A percentile compares a stretch with the other conserved stretches of the same genome.
Evolutionary conservation across 2,888 invertebrate genomes (phyloP).

Genomic region (Allygus modestus): DNA sequence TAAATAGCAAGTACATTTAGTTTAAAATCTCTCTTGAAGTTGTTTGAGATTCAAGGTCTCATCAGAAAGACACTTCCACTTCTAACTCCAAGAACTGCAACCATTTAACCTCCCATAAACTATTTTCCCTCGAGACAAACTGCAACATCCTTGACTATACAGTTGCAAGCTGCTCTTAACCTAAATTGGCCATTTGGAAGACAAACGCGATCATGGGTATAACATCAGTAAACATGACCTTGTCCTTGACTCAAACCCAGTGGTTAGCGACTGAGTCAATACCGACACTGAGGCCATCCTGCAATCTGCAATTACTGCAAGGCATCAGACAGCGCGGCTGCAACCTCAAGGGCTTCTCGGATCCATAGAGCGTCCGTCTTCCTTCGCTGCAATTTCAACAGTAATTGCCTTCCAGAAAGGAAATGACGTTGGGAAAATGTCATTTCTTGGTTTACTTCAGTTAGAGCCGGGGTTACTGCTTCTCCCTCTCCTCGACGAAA

Average conservation of each 20-base stretch:
- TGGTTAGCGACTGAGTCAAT: neutral
- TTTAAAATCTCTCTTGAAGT: too few relatives aligned
- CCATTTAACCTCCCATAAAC: neutral
- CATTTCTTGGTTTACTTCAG: neutral
- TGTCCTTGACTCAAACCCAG: neutral
- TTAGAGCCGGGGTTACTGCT: neutral
- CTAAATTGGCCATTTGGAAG: slow-evolving; percentile 4
- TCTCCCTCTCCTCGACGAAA: neutral
- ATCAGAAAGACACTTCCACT: too few relatives aligned
- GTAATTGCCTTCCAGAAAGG: neutral
- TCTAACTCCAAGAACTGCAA: neutral
- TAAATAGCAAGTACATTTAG: too few relatives aligned
- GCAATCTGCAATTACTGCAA: slow-evolving; percentile 2
- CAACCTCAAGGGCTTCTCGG: neutral
- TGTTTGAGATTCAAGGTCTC: too few relatives aligned
- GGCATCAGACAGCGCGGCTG: slow-evolving; percentile 8
- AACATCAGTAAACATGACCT: neutral
- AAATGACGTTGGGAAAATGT: neutral
- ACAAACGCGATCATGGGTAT: neutral
- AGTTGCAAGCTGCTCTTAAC: neutral
- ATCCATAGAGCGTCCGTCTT: neutral
- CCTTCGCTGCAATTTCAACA: neutral
- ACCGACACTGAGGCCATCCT: neutral
- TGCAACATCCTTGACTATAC: neutral
- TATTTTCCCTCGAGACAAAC: neutral